Base-by-base conservation (phyloP, 2,113 vertebrate genomes). In the Peromyscus maniculatus region DNA sequence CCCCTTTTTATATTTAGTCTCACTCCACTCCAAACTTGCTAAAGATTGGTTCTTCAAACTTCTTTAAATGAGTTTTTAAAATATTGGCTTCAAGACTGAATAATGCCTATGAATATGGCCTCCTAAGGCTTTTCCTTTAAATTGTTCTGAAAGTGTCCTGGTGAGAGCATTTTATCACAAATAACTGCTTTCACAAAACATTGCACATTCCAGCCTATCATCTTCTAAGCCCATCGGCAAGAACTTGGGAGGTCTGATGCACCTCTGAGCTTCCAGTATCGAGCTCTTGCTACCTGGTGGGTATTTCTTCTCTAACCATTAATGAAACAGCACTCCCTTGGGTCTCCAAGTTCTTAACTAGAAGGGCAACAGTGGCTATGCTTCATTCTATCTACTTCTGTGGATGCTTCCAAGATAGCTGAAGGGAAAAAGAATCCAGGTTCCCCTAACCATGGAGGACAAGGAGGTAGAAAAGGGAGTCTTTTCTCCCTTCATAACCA, bases 401-500 rank as follows among this genome's bases (percentile, higher is more conserved):
- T 39, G 57, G 95, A 49, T 52, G 28, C 57, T 75, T 96, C 71
- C 77, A 96, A 97, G 94, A 80, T 46, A 80, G 79, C 92, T 93
- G 86, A 97, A 55, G 52, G 72, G 82, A 78, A 64, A 91, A 91
- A 83, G 28, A 52, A 77, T 89, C 72, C 84, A 84, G 77, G 31
- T 69, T 71, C 71, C 67, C 52, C 21, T n/a, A 59, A 87, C 90
- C 59, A 62, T 57, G 36, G 89, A 93, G 31, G 39, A 66, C 28
- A 55, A 69, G 2, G 19, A 1, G 7, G 24, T 39, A 59, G 46
- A 43, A 74, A 82, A 95, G 57, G 55, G 49, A 97, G 94, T 87
- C 64, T 55, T 89, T 97, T 96, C 67, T 96, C 83, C 46, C 62
- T 89, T 80, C 71, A 90, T 90, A 96, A 96, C 83, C 79, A 93